phyloP scores from a whole-genome alignment of 1,140 invertebrate genomes.

The Nymphalis io region DNA sequence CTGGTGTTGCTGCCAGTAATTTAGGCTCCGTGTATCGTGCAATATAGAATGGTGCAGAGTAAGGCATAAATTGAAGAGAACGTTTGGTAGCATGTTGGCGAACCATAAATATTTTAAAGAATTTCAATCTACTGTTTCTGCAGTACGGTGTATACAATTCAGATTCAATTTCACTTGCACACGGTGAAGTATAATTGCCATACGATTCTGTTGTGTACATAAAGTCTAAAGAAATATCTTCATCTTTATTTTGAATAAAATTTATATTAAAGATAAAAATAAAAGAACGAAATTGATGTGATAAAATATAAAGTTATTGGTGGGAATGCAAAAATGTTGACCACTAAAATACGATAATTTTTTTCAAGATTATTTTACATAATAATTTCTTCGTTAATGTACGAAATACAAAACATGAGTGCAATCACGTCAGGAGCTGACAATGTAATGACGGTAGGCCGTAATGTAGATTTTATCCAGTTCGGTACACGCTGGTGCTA shows the following conservation, averaged over 20 bases:
- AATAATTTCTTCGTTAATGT: neutral
- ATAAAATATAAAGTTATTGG: too few species aligned
- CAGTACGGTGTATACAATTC: conserved; percentile 18
- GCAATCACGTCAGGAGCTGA: conserved; percentile 9
- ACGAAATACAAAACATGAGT: neutral
- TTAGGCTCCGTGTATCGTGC: conserved; percentile 40
- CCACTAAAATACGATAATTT: too few species aligned
- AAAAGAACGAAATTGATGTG: too few species aligned
- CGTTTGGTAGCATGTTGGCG: conserved; percentile 37
- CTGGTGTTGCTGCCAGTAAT: conserved; percentile 41
- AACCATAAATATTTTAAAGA: conserved; percentile 40
- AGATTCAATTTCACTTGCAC: conserved; percentile 25
- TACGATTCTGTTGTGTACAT: neutral
- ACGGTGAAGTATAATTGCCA: conserved; percentile 9
- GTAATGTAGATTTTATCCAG: conserved; percentile 52
- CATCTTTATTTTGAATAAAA: neutral
- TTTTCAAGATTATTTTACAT: too few species aligned
- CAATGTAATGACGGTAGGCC: conserved; percentile 45
- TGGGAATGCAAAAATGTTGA: too few species aligned
- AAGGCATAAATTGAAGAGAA: conserved; percentile 39
- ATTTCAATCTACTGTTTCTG: conserved; percentile 36
- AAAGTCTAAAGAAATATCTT: neutral
- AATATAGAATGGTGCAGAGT: conserved; percentile 36
- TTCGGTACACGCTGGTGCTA: conserved; percentile 42
- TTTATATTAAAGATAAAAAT: neutral